A percentile compares a stretch with the other conserved stretches of the same genome.
Evolutionary conservation across 2,888 invertebrate species (phyloP).

Genomic region (Pterostichus niger): DNA sequence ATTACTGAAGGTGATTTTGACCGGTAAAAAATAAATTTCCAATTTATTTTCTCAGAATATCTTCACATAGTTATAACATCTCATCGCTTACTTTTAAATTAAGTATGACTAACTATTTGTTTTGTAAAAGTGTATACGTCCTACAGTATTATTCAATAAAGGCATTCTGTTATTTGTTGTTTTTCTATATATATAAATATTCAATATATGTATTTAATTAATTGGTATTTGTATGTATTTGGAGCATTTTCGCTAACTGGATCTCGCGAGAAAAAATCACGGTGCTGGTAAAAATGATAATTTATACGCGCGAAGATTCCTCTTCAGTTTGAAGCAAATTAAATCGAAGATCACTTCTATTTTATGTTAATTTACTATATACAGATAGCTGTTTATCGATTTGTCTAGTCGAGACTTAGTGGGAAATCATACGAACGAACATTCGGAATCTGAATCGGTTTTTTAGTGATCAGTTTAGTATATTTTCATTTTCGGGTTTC

Average conservation of each 20-base stretch:
- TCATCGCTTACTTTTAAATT: slow-evolving; percentile 72
- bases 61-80: slow-evolving; percentile 62
- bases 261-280: background rate
- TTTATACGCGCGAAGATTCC: slow-evolving; percentile 16
- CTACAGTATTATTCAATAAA: slow-evolving; percentile 77
- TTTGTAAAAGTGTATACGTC: slow-evolving; percentile 77
- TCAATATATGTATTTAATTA: slow-evolving; percentile 63
- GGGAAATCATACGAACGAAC: slow-evolving; percentile 20
- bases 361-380: slow-evolving; percentile 53
- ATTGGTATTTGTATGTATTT: slow-evolving; percentile 66
- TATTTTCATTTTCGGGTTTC: background rate
- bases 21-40: slow-evolving; percentile 65
- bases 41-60: slow-evolving; percentile 58
- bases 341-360: slow-evolving; percentile 55
- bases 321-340: slow-evolving; percentile 64
- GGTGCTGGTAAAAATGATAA: background rate
- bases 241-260: slow-evolving; percentile 66
- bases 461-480: slow-evolving; percentile 3
- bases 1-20: background rate
- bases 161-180: slow-evolving; percentile 78
- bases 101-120: slow-evolving; percentile 74
- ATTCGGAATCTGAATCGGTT: background rate
- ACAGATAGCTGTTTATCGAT: slow-evolving; percentile 54
- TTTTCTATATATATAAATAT: slow-evolving; percentile 71
- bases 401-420: slow-evolving; percentile 7